Conservation (phyloP, 2,797 vertebrate species). For the Pangasius djambal region DNA sequence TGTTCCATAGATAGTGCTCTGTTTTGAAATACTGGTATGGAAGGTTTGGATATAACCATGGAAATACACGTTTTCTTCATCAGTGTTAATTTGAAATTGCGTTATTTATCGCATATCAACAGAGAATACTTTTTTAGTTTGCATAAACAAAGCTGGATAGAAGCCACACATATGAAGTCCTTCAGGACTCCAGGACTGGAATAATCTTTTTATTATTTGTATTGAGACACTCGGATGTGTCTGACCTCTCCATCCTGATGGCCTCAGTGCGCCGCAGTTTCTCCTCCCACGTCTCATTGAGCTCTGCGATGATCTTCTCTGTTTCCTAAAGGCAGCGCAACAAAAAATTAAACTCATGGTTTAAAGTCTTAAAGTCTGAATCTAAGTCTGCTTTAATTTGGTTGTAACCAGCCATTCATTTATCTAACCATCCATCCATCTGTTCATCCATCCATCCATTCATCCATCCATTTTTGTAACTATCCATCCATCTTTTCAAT, state of each 20-base stretch:
- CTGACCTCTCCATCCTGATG: slow-evolving; percentile 91
- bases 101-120: not conserved
- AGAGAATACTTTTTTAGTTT: not conserved
- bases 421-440: not conserved
- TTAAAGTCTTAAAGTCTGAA: not conserved
- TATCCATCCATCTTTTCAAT: not conserved
- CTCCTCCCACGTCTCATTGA: slow-evolving; percentile 98
- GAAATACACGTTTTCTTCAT: not conserved
- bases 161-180: not conserved
- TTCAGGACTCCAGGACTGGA: not conserved
- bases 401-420: not conserved
- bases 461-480: not conserved
- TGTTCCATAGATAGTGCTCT: not conserved
- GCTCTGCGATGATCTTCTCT: slow-evolving; percentile 97
- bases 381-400: not conserved
- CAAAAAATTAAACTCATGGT: not conserved
- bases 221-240: not conserved
- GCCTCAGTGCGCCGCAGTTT: slow-evolving; percentile 94
- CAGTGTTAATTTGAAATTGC: not conserved
- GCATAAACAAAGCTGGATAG: not conserved
- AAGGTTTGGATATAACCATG: not conserved
- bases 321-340: slow-evolving; percentile 79
- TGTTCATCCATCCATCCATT: not conserved
- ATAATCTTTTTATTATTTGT: not conserved
- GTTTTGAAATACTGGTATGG: not conserved